Conservation (phyloP, 2,113 vertebrate genomes). For the Laticauda laticaudata region DNA sequence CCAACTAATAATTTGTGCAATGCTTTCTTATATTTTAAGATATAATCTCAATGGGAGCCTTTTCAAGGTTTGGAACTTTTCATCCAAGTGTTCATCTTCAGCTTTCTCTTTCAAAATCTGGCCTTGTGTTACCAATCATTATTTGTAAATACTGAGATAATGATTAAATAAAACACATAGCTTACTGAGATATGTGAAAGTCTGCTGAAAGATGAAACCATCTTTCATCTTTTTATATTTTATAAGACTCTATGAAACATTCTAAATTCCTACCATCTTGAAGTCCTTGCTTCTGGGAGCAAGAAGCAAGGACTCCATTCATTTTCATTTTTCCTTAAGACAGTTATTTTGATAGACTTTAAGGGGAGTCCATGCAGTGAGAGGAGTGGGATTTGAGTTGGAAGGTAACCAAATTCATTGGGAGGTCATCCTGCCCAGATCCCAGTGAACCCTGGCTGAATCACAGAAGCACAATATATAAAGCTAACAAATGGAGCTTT, state of each 20-base stretch:
- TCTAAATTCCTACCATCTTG: not conserved
- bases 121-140: not conserved
- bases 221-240: not conserved
- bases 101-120: not conserved
- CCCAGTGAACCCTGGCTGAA: not conserved
- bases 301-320: not conserved
- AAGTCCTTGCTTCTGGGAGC: not conserved
- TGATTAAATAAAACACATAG: not conserved
- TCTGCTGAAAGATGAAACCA: not conserved
- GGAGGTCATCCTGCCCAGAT: not conserved
- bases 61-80: not conserved
- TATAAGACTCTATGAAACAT: not conserved
- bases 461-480: not conserved
- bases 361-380: not conserved
- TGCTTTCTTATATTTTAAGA: not conserved
- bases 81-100: not conserved
- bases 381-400: not conserved
- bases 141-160: not conserved
- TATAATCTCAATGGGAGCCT: not conserved
- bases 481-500: not conserved
- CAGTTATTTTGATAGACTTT: not conserved
- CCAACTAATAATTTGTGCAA: not conserved
- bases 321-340: not conserved
- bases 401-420: not conserved
- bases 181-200: not conserved